Percentiles rank a stretch among this genome's conserved stretches.
phyloP scores from a whole-genome alignment of 2,888 invertebrate species.

The Buathra laborator region DNA sequence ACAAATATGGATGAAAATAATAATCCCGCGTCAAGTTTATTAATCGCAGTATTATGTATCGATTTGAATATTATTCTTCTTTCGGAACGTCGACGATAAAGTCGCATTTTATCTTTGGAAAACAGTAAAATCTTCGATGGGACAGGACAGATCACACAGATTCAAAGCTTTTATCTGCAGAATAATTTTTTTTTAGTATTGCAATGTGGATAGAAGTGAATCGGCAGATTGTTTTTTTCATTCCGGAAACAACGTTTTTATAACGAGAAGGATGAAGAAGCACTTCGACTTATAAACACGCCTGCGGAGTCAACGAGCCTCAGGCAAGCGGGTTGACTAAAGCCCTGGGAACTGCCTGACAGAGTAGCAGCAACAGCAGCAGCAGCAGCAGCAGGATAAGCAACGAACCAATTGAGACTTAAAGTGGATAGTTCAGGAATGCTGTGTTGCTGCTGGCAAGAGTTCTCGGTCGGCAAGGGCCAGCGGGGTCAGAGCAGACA shows the following conservation, averaged over 20 bases:
- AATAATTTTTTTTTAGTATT: conserved; percentile 23
- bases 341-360: conserved; percentile 57
- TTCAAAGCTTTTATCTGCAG: background rate
- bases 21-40: too few species aligned
- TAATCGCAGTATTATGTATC: too few species aligned
- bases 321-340: conserved; percentile 59
- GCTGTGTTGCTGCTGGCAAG: conserved; percentile 44
- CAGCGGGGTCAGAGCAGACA: conserved; percentile 60
- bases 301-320: conserved; percentile 62
- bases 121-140: background rate
- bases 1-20: too few species aligned
- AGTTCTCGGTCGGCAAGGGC: conserved; percentile 46
- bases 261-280: conserved; percentile 53
- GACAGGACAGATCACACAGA: background rate
- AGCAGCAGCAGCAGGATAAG: conserved; percentile 60
- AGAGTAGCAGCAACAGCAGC: conserved; percentile 43
- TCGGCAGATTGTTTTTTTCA: conserved; percentile 37
- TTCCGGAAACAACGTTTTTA: conserved; percentile 47
- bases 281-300: conserved; percentile 63
- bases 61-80: too few species aligned
- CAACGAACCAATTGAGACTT: conserved; percentile 70
- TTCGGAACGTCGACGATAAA: too few species aligned
- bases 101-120: too few species aligned
- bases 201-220: conserved; percentile 1
- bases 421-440: conserved; percentile 70